Evolutionary conservation across 2,888 invertebrate genomes (phyloP).

Genomic region (Athrips mouffetella): DNA sequence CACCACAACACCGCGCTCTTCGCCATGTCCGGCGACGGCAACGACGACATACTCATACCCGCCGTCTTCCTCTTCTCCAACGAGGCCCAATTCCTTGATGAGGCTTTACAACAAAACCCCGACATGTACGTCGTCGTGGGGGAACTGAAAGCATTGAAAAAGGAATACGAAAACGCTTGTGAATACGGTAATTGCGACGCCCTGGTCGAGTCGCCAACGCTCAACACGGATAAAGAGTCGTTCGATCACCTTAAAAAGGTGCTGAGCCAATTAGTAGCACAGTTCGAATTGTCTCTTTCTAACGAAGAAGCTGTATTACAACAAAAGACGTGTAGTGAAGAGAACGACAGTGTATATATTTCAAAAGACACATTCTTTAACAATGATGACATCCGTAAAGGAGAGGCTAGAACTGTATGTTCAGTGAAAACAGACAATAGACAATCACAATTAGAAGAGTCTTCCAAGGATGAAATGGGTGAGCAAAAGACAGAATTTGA

Average conservation of each 20-base stretch:
- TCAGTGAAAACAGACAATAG: slow-evolving; percentile 18
- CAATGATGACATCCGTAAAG: slow-evolving; percentile 29
- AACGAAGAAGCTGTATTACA: slow-evolving; percentile 37
- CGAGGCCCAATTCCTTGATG: slow-evolving; percentile 84
- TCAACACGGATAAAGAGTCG: slow-evolving; percentile 46
- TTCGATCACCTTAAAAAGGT: slow-evolving; percentile 68
- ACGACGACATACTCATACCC: slow-evolving; percentile 90
- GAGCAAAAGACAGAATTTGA: slow-evolving; percentile 23
- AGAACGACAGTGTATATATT: slow-evolving; percentile 29
- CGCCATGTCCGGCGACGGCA: slow-evolving; percentile 97
- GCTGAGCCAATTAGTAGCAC: slow-evolving; percentile 56
- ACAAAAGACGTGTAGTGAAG: slow-evolving; percentile 29
- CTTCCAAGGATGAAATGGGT: background rate
- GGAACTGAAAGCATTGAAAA: slow-evolving; percentile 62
- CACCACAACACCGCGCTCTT: slow-evolving; percentile 89
- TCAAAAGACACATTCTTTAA: slow-evolving; percentile 32
- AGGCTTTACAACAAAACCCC: slow-evolving; percentile 77
- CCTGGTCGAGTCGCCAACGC: slow-evolving; percentile 17
- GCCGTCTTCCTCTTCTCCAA: slow-evolving; percentile 92
- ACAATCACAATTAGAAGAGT: background rate
- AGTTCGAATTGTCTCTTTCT: slow-evolving; percentile 56
- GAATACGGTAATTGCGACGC: slow-evolving; percentile 43
- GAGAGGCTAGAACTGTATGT: slow-evolving; percentile 21
- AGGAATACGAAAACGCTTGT: slow-evolving; percentile 41
- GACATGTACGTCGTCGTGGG: slow-evolving; percentile 75